phyloP scores from a whole-genome alignment of 2,797 vertebrate genomes.

The Peromyscus nudipes region DNA sequence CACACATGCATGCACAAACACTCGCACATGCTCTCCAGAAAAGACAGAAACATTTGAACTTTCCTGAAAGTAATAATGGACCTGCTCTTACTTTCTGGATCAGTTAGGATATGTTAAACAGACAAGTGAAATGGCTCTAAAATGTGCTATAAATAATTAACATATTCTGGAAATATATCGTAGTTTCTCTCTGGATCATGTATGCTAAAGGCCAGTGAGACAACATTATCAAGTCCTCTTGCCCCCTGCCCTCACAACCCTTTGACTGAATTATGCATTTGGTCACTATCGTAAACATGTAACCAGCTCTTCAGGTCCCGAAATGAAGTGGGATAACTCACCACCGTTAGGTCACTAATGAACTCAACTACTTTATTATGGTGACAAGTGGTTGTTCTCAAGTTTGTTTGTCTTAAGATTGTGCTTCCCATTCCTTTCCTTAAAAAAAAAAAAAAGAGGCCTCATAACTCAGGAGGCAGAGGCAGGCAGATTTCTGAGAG shows the following conservation, averaged over 20 bases:
- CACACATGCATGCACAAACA: neutral
- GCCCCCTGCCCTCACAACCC: neutral
- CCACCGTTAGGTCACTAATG: slow-evolving; percentile 34
- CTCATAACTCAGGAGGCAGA: neutral
- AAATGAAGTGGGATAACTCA: neutral
- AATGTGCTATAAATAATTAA: neutral
- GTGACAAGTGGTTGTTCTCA: neutral
- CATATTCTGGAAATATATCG: slow-evolving; percentile 35
- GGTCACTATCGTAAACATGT: slow-evolving; percentile 27
- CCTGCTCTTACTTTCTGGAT: slow-evolving; percentile 45
- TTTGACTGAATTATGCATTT: neutral
- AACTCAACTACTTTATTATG: slow-evolving; percentile 27
- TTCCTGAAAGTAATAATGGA: neutral
- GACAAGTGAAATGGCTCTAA: neutral
- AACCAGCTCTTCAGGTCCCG: slow-evolving; percentile 47
- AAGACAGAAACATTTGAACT: slow-evolving; percentile 16
- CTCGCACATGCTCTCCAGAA: neutral
- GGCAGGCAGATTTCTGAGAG: neutral
- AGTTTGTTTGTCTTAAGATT: neutral
- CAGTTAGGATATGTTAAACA: slow-evolving; percentile 37
- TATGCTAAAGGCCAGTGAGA: neutral
- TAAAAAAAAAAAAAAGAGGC: neutral
- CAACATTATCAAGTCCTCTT: neutral
- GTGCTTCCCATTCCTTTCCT: neutral
- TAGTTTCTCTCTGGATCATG: neutral